A percentile compares a stretch with the other conserved stretches of the same genome.
Conservation (phyloP, 2,113 vertebrate species). For the Pygoscelis adeliae region DNA sequence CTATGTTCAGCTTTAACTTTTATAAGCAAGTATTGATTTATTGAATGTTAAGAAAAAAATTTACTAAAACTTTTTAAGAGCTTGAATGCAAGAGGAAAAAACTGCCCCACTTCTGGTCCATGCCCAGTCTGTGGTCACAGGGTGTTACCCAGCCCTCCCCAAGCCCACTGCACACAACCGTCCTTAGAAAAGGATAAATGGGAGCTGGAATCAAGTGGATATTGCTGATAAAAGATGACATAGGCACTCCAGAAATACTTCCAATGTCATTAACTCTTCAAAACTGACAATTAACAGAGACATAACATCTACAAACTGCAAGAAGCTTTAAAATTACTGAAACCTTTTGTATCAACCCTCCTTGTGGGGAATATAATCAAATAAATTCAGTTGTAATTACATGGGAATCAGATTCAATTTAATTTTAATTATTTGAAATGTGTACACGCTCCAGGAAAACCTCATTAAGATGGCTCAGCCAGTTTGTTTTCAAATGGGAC, state of each 20-base stretch:
- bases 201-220: background rate
- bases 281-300: background rate
- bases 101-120: background rate
- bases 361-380: constrained; percentile 47
- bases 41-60: background rate
- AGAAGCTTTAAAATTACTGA: background rate
- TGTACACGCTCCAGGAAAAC: constrained; percentile 68
- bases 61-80: background rate
- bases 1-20: background rate
- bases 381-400: constrained; percentile 68
- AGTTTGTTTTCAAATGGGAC: constrained; percentile 60
- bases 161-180: background rate
- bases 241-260: background rate
- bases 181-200: background rate
- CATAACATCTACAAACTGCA: background rate
- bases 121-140: background rate
- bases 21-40: background rate
- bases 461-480: constrained; percentile 65
- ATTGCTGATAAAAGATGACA: background rate
- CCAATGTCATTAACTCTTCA: background rate
- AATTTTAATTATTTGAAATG: constrained; percentile 76
- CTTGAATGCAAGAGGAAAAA: background rate
- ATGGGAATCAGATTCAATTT: constrained; percentile 62
- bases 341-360: background rate
- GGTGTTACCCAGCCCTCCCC: background rate